A percentile compares a stretch with the other conserved stretches of the same genome.
phyloP scores from a whole-genome alignment of 2,113 vertebrate species.

The Cranoglanis bouderius region DNA sequence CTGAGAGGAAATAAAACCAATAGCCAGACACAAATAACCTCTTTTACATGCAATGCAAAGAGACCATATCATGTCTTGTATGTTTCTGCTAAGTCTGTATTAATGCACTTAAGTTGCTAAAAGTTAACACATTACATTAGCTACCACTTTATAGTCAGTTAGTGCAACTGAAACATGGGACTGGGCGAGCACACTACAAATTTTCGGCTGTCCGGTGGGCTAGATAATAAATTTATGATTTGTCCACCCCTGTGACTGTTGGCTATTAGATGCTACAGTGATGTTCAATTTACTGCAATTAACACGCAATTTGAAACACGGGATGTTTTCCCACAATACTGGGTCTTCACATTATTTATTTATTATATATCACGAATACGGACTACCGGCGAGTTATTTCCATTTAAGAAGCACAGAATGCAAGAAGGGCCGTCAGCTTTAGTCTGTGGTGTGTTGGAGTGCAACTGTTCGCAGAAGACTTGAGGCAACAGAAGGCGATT shows the following conservation, averaged over 20 bases:
- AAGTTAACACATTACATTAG: neutral
- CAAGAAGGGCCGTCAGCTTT: neutral
- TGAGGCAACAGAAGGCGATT: constrained; percentile 26
- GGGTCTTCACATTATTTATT: neutral
- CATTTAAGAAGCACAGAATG: constrained; percentile 11
- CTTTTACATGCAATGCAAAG: neutral
- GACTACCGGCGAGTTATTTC: neutral
- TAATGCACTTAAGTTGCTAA: neutral
- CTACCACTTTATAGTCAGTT: neutral
- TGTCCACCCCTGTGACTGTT: neutral
- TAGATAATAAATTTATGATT: neutral
- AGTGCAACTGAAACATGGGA: neutral
- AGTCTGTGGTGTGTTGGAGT: constrained; percentile 4
- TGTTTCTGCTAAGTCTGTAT: neutral
- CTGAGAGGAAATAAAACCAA: neutral
- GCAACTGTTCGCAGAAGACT: neutral
- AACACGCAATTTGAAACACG: too few relatives aligned
- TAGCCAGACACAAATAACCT: neutral
- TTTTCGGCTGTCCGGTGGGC: too few relatives aligned
- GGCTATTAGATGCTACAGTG: neutral
- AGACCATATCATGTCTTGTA: neutral
- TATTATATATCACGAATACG: neutral
- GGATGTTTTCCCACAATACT: neutral
- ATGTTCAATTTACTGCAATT: neutral
- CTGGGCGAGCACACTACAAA: neutral